Evolutionary conservation across 1,140 invertebrate genomes (phyloP).

Genomic region (Drosophila gunungcola): DNA sequence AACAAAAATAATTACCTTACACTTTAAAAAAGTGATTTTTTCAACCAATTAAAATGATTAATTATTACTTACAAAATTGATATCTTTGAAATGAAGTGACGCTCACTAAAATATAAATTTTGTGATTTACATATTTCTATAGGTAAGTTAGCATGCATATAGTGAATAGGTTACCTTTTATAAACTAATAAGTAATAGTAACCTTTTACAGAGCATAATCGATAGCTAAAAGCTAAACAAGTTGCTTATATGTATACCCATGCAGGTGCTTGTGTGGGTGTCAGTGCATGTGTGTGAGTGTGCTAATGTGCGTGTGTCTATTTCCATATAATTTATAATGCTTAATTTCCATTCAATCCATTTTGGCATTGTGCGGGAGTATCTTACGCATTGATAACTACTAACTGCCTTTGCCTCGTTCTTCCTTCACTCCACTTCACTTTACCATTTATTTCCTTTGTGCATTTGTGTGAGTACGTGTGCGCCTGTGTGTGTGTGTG

Average conservation of each 20-base stretch:
- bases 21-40: too few relatives aligned
- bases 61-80: too few relatives aligned
- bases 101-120: too few relatives aligned
- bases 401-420: slow-evolving; percentile 17
- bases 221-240: neutral
- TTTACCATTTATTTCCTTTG: slow-evolving; percentile 29
- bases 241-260: neutral
- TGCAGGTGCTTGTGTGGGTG: neutral
- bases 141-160: too few relatives aligned
- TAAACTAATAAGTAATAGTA: too few relatives aligned
- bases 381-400: slow-evolving; percentile 50
- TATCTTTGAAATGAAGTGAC: too few relatives aligned
- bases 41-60: too few relatives aligned
- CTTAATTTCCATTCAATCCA: slow-evolving; percentile 54
- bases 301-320: neutral
- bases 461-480: slow-evolving; percentile 1
- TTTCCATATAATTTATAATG: slow-evolving; percentile 64
- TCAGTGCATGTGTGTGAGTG: neutral
- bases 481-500: neutral
- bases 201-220: too few relatives aligned
- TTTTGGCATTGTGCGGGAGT: slow-evolving; percentile 37
- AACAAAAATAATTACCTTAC: too few relatives aligned
- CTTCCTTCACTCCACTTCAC: slow-evolving; percentile 1
- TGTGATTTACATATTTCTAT: too few relatives aligned
- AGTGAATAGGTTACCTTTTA: too few relatives aligned